Base-by-base conservation (phyloP, 2,797 vertebrate species). In the Schizopygopsis malacanthus region DNA sequence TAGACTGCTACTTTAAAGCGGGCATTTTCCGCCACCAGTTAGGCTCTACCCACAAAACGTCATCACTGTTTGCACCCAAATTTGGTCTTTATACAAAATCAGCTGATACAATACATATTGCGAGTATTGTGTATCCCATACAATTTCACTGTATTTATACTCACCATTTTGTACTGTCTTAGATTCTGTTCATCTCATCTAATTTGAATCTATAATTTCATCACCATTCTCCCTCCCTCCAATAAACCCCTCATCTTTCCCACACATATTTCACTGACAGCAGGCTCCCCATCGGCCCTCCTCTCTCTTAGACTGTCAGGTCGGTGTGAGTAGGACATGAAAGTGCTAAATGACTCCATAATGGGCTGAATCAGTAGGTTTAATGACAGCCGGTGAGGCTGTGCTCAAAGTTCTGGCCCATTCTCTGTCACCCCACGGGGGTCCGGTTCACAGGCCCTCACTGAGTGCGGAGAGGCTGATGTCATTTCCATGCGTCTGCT, bases 381-480 rank as follows among this genome's bases (percentile, higher is more conserved):
- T 84, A 82, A 76, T 85, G 82, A 67, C 78, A 82, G 73, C 79
- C 52, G 37, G 69, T 72, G 50, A 33, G 43, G 56, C 70, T 65
- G 61, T n/a, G 33, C 76, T 73, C 75, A 63, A 59, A 87, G 67
- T 47, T 59, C 41, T 61, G 50, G 52, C 39, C 61, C 52, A n/a
- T 61, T 81, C 78, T 76, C 41, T 25, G 37, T 81, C 86, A 69
- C 83, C 65, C 59, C 83, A 37, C 37, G 56, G 73, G 83, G 71
- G 72, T 88, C 87, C 73, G 13, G 73, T 85, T 85, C 80, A 83
- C 87, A 79, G 65, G 37, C 83, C 76, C 47, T 79, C 50, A 20
- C 75, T 13, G 71, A 85, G 84, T 70, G 39, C 85, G 71, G 50
- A 82, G 77, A 72, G 33, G 67, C 69, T 56, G n/a, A 86, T 85